These are phyloP conservation scores for Pungitius pungitius DNA, from an alignment of 2,113 vertebrate species.

Conservation along the genomic window DNA sequence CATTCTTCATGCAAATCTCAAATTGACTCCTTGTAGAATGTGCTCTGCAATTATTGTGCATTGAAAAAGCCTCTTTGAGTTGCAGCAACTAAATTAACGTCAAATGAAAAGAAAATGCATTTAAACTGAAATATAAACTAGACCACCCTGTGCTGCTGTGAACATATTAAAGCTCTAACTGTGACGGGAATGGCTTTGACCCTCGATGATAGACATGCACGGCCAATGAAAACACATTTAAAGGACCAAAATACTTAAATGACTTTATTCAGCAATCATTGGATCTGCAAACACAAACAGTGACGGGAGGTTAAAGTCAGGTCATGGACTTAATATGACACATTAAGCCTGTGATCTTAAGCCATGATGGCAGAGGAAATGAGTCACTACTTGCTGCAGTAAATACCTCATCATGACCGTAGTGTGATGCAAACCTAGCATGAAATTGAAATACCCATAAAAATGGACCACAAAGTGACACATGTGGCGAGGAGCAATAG, in stretches of 20 bases:
- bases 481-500: background rate
- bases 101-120: slow-evolving; percentile 52
- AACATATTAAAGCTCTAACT: slow-evolving; percentile 18
- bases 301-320: slow-evolving; percentile 36
- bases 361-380: background rate
- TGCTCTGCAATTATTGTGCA: slow-evolving; percentile 69
- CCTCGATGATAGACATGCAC: slow-evolving; percentile 20
- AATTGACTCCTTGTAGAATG: slow-evolving; percentile 77
- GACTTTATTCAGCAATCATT: slow-evolving; percentile 31
- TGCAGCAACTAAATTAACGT: slow-evolving; percentile 55
- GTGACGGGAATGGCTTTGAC: slow-evolving; percentile 1
- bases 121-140: slow-evolving; percentile 32
- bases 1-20: slow-evolving; percentile 71
- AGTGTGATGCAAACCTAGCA: slow-evolving; percentile 4
- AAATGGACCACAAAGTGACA: background rate
- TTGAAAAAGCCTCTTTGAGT: slow-evolving; percentile 53
- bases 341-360: slow-evolving; percentile 37
- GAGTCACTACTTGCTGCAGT: slow-evolving; percentile 7
- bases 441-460: slow-evolving; percentile 18
- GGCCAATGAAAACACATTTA: slow-evolving; percentile 18
- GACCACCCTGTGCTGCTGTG: slow-evolving; percentile 14
- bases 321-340: slow-evolving; percentile 33
- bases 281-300: slow-evolving; percentile 34
- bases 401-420: slow-evolving; percentile 24
- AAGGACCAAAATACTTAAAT: slow-evolving; percentile 3